phyloP scores from a whole-genome alignment of 2,888 invertebrate genomes.

The Caenorhabditis sp. region DNA sequence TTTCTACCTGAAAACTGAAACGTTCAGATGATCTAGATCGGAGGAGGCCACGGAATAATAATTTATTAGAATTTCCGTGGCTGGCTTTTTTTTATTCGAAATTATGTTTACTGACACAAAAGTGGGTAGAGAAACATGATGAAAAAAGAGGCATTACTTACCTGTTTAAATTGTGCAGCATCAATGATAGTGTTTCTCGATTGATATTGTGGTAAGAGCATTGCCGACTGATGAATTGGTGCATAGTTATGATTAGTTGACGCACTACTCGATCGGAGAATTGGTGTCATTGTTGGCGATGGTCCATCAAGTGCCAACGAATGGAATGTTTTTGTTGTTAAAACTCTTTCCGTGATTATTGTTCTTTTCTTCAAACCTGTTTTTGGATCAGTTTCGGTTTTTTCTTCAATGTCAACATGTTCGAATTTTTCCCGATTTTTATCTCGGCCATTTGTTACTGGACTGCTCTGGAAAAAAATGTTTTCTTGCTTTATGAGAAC shows the following conservation, averaged over 20 bases:
- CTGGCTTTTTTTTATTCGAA: too few relatives aligned
- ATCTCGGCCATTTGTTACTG: conserved; percentile 10
- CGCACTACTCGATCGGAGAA: conserved; percentile 17
- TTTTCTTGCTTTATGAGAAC: too few relatives aligned
- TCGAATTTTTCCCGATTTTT: conserved; percentile 38
- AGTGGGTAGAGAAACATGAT: too few relatives aligned
- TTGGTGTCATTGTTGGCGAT: conserved; percentile 33
- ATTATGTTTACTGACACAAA: too few relatives aligned
- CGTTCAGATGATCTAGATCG: too few relatives aligned
- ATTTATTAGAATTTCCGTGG: too few relatives aligned
- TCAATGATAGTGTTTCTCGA: conserved; percentile 53
- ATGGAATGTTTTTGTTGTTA: conserved; percentile 61
- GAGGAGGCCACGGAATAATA: too few relatives aligned
- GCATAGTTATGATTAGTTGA: conserved; percentile 25
- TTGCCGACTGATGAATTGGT: conserved; percentile 35
- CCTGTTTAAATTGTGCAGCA: conserved; percentile 53
- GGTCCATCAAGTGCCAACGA: conserved; percentile 48
- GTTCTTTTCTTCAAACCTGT: conserved; percentile 62
- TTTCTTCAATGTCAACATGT: conserved; percentile 57
- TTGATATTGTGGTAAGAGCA: conserved; percentile 57
- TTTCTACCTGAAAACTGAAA: conserved; percentile 44
- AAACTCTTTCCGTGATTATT: conserved; percentile 63
- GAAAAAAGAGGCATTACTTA: too few relatives aligned
- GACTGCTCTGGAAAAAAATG: conserved; percentile 15
- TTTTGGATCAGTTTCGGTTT: conserved; percentile 55